These are phyloP conservation scores for Percopsis transmontana DNA, from an alignment of 2,113 vertebrate genomes.

Conservation along the genomic window DNA sequence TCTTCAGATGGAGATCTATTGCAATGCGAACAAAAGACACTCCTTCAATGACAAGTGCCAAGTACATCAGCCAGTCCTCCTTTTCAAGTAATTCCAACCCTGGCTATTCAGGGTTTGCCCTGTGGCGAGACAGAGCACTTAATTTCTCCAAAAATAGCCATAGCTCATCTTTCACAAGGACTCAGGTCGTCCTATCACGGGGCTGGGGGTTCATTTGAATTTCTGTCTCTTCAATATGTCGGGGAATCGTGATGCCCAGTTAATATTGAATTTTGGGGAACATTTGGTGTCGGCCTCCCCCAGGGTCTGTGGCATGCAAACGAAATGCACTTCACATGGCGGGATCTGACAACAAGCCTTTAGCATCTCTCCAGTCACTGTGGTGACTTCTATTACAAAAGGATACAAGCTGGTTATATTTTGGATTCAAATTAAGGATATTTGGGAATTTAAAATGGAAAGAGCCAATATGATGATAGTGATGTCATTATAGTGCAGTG, in stretches of 20 bases:
- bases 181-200: conserved; percentile 78
- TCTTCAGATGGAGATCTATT: conserved; percentile 76
- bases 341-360: conserved; percentile 57
- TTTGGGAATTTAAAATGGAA: too few species aligned
- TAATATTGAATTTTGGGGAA: conserved; percentile 78
- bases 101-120: conserved; percentile 83
- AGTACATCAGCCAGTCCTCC: conserved; percentile 74
- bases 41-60: conserved; percentile 81
- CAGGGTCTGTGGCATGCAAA: conserved; percentile 47
- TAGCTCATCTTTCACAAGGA: conserved; percentile 82
- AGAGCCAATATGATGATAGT: too few species aligned
- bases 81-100: conserved; percentile 81
- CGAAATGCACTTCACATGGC: conserved; percentile 63
- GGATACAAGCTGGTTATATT: neutral
- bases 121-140: conserved; percentile 77
- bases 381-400: conserved; percentile 21
- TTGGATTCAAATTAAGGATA: too few species aligned
- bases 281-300: conserved; percentile 55
- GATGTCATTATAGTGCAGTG: too few species aligned
- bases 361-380: conserved; percentile 44
- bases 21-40: conserved; percentile 72
- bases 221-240: conserved; percentile 72
- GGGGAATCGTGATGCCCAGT: conserved; percentile 66
- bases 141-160: conserved; percentile 81
- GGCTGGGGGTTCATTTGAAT: conserved; percentile 75